A percentile compares a stretch with the other conserved stretches of the same genome.
Evolutionary conservation across 2,888 invertebrate species (phyloP).

Genomic region (Kuschelorhynchus macadamiae): DNA sequence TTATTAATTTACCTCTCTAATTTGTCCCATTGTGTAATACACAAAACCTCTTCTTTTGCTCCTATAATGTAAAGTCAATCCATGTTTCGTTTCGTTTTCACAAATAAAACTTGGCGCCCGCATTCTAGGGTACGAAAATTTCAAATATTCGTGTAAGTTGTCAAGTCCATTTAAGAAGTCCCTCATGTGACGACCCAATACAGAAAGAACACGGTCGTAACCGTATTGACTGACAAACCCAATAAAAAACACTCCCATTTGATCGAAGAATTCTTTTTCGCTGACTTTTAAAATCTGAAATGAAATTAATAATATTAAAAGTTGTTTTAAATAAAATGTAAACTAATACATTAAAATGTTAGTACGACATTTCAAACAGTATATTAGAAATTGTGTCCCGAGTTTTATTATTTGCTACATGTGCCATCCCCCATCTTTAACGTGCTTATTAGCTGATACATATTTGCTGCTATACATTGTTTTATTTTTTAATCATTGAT

Average conservation of each 20-base stretch:
- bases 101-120: constrained; percentile 97
- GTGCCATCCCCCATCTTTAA: no score
- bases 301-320: no score
- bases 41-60: constrained; percentile 95
- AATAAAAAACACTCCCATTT: constrained; percentile 95
- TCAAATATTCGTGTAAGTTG: constrained; percentile 96
- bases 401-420: no score
- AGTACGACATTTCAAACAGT: no score
- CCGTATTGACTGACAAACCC: constrained; percentile 95
- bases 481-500: no score
- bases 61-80: constrained; percentile 92
- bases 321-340: no score
- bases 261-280: constrained; percentile 92
- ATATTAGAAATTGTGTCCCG: no score
- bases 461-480: no score
- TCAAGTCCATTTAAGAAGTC: constrained; percentile 97
- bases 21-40: constrained; percentile 97
- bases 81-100: constrained; percentile 93
- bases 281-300: constrained; percentile 87
- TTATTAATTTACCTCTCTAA: constrained; percentile 79
- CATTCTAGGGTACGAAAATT: constrained; percentile 94
- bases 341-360: no score
- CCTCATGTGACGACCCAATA: constrained; percentile 92
- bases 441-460: no score
- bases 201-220: constrained; percentile 91